These are phyloP conservation scores for Perodicticus potto DNA, from an alignment of 2,797 vertebrate species.

Conservation along the genomic window DNA sequence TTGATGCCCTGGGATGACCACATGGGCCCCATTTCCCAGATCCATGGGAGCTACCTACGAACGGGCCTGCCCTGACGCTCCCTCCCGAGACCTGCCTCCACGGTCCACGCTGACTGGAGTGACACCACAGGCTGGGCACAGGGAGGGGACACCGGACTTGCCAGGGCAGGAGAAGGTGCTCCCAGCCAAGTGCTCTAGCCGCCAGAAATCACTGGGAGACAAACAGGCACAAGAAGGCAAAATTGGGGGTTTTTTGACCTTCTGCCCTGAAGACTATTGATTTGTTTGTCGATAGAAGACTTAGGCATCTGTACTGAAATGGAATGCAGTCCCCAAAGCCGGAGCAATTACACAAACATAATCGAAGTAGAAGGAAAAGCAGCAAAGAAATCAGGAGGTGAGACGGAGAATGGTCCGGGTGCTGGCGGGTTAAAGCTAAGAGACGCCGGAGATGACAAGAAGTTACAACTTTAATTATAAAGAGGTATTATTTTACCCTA, in stretches of 20 bases:
- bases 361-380: neutral
- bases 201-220: neutral
- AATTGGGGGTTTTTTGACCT: conserved; percentile 38
- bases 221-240: neutral
- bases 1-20: neutral
- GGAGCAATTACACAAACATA: neutral
- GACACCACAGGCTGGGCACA: neutral
- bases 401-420: neutral
- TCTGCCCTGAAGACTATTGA: conserved; percentile 52
- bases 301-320: neutral
- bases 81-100: neutral
- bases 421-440: neutral
- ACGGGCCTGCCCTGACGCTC: rapidly evolving
- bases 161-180: neutral
- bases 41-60: neutral
- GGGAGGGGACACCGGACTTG: neutral
- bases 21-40: neutral
- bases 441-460: neutral
- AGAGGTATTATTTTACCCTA: neutral
- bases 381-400: neutral
- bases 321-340: neutral
- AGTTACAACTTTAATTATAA: neutral
- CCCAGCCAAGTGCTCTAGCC: neutral
- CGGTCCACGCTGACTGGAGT: no score
- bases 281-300: conserved; percentile 36